These are phyloP conservation scores for Tychaedon coryphoeus DNA, from an alignment of 2,113 vertebrate species.

Conservation along the genomic window DNA sequence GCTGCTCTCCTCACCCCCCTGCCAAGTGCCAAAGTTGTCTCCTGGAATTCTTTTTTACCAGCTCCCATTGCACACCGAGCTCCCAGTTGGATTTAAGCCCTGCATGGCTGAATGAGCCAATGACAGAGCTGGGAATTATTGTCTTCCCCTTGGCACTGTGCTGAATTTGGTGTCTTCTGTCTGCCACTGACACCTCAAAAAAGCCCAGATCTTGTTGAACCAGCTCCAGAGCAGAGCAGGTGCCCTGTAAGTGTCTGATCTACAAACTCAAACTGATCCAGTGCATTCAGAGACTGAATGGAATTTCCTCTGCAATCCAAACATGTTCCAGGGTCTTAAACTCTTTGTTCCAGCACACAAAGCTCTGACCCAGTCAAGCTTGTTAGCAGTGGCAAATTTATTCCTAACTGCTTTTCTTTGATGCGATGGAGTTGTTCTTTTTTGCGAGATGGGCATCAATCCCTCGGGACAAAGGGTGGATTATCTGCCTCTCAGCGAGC, in stretches of 20 bases:
- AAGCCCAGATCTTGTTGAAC: not conserved
- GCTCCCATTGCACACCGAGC: not conserved
- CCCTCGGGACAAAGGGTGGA: conserved; percentile 25
- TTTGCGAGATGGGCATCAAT: not conserved
- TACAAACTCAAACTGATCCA: not conserved
- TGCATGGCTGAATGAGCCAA: not conserved
- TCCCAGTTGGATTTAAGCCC: not conserved
- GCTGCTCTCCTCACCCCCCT: not conserved
- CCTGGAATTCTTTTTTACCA: not conserved
- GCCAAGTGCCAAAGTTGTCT: not conserved
- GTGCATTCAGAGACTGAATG: not conserved
- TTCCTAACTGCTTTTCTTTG: conserved; percentile 1
- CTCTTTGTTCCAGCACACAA: not conserved
- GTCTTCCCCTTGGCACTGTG: not conserved
- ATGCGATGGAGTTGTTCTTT: conserved; percentile 8
- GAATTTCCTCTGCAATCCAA: not conserved
- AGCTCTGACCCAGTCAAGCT: conserved; percentile 26
- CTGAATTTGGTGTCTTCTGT: not conserved
- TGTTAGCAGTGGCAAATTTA: not conserved
- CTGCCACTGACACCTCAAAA: not conserved
- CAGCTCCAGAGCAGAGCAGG: not conserved
- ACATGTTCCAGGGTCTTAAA: not conserved
- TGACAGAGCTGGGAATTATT: not conserved
- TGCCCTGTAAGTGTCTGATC: not conserved
- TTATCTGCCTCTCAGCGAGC: conserved; percentile 28